Evolutionary conservation across 2,797 vertebrate genomes (phyloP).

Genomic region (Momotus momota): DNA sequence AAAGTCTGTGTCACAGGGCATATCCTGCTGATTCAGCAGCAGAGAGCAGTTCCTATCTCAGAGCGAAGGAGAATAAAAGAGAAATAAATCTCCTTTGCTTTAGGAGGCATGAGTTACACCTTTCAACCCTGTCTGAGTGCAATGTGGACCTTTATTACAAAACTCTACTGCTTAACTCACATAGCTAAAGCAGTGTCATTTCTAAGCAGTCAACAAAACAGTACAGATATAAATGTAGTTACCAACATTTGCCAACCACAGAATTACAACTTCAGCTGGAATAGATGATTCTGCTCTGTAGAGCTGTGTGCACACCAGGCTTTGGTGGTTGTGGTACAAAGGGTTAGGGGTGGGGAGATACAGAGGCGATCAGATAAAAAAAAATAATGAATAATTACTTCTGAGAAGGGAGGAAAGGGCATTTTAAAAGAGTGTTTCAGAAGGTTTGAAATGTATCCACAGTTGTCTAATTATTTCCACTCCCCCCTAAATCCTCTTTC

Average conservation of each 20-base stretch:
- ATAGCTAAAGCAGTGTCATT: neutral
- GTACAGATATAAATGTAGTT: neutral
- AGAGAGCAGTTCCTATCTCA: neutral
- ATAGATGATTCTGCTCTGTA: rapidly evolving
- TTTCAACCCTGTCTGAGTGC: neutral
- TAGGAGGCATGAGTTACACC: neutral
- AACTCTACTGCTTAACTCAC: neutral
- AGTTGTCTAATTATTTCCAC: neutral
- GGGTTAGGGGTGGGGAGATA: neutral
- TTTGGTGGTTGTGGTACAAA: neutral
- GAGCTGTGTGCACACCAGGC: neutral
- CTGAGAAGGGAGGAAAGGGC: rapidly evolving
- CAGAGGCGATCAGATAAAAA: neutral
- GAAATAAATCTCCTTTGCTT: neutral
- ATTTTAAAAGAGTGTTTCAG: neutral
- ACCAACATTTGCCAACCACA: neutral
- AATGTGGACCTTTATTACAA: neutral
- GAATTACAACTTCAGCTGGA: neutral
- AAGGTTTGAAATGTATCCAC: neutral
- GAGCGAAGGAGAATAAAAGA: neutral
- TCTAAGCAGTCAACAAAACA: neutral
- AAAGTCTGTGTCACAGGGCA: neutral
- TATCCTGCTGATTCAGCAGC: conserved; percentile 37
- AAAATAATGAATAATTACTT: neutral
- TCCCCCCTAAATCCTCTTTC: neutral